Evolutionary conservation across 1,140 invertebrate genomes (phyloP).

Genomic region (Dolichoris vasculosae): DNA sequence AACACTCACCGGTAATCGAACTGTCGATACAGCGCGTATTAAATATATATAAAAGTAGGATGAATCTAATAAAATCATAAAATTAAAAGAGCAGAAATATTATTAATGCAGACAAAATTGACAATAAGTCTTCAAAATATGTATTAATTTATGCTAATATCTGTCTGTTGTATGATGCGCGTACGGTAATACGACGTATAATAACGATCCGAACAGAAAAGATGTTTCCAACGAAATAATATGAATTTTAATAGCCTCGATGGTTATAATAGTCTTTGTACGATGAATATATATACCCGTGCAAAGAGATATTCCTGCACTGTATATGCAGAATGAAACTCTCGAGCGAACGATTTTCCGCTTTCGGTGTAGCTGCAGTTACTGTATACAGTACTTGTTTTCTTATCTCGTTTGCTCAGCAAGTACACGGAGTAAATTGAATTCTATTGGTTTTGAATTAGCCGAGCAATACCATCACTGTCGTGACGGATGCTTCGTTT

Average conservation of each 20-base stretch:
- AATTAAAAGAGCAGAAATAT: neutral
- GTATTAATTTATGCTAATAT: neutral
- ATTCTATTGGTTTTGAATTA: constrained; percentile 37
- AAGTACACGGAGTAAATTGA: neutral
- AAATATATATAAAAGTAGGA: neutral
- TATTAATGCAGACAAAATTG: neutral
- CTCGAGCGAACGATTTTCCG: constrained; percentile 2
- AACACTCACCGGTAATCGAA: constrained; percentile 11
- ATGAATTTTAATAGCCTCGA: neutral
- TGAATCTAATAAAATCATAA: neutral
- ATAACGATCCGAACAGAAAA: neutral
- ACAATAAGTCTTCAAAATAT: neutral
- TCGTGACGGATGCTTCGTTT: neutral
- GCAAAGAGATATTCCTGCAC: neutral
- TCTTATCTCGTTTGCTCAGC: constrained; percentile 41
- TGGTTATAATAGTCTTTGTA: neutral
- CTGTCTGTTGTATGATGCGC: too few species aligned
- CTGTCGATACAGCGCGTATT: neutral
- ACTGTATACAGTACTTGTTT: constrained; percentile 1
- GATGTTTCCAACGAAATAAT: neutral
- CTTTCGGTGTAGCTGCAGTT: neutral
- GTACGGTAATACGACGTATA: neutral
- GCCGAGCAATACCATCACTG: neutral
- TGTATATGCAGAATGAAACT: neutral
- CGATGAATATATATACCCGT: neutral